Base-by-base conservation (phyloP, 2,888 invertebrate species). In the Sphaerophoria taeniata region DNA sequence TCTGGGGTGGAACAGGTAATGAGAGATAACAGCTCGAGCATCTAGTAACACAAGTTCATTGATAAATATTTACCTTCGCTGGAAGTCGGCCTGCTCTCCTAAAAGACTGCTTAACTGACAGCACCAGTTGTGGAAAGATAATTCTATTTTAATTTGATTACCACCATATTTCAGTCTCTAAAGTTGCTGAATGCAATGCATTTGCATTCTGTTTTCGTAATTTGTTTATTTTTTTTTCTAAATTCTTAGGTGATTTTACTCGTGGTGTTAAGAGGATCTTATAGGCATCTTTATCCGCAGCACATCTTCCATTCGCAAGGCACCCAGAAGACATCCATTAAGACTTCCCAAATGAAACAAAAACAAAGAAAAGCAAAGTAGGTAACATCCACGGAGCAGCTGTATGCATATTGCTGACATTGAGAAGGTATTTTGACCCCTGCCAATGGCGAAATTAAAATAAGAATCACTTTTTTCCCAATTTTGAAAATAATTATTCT, bases 371-470 rank as follows among this genome's bases (percentile, higher is more conserved):
- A 36, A 36, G 36, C 12, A 49, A 36, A 39, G 39, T 69, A 43
- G n/a, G n/a, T n/a, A n/a, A n/a, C n/a, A 5, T 70, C 63, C 58
- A 63, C 63, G 69, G 31, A 79, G 70, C 73, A 83, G 79, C 73
- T 83, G 83, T 77, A 76, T 60, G 16, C 45, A 45, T 63, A 70
- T 33, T 16, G 56, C 74, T 74, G 83, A 74, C 79, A 83, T 83
- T 83, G 83, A 63, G 69, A 69, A 70, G 74, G 83, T 78, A 74
- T 79, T 69, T 83, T 83, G 78, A 83, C 78, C 83, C 58, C 74
- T 65, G 69, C 61, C 69, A 70, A 58, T 43, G 51, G 75, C 63
- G 51, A 72, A 72, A 60, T 72, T 36, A 31, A 60, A 74, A 55
- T 65, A 67, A 65, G 67, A 49, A 70, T 69, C 63, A n/a, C n/a